Percentiles rank a stretch among this genome's conserved stretches.
phyloP scores from a whole-genome alignment of 2,113 vertebrate species.

The Psettodes erumei region DNA sequence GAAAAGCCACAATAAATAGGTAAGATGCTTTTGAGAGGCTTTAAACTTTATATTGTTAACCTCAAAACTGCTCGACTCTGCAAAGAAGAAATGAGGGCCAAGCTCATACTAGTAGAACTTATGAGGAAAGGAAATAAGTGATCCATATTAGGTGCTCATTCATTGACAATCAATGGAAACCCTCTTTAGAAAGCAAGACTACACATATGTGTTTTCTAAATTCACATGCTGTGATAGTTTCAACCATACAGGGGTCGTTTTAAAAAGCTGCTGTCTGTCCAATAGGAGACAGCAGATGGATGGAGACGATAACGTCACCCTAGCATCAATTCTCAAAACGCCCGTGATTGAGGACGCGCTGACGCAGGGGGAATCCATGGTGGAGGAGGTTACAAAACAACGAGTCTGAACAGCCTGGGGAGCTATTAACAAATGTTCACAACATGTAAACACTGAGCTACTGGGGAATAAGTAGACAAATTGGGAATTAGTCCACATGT shows the following conservation, averaged over 20 bases:
- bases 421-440: conserved; percentile 61
- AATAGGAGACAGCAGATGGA: conserved; percentile 66
- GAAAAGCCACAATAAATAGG: not conserved
- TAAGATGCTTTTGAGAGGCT: not conserved
- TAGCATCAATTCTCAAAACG: conserved; percentile 36
- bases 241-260: no score
- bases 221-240: no score
- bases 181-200: not conserved
- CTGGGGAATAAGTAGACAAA: conserved; percentile 16
- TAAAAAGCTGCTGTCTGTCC: conserved; percentile 44
- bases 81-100: not conserved
- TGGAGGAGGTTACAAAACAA: conserved; percentile 63
- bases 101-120: not conserved
- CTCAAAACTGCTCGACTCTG: not conserved
- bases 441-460: conserved; percentile 57
- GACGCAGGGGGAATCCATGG: conserved; percentile 29
- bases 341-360: not conserved
- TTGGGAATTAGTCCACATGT: not conserved
- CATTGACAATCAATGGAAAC: no score
- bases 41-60: not conserved
- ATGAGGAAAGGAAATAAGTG: not conserved
- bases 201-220: no score
- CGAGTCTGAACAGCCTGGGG: conserved; percentile 49
- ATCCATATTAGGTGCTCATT: no score
- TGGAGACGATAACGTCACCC: not conserved